Base-by-base conservation (phyloP, 2,113 vertebrate genomes). In the Narcine bancroftii region DNA sequence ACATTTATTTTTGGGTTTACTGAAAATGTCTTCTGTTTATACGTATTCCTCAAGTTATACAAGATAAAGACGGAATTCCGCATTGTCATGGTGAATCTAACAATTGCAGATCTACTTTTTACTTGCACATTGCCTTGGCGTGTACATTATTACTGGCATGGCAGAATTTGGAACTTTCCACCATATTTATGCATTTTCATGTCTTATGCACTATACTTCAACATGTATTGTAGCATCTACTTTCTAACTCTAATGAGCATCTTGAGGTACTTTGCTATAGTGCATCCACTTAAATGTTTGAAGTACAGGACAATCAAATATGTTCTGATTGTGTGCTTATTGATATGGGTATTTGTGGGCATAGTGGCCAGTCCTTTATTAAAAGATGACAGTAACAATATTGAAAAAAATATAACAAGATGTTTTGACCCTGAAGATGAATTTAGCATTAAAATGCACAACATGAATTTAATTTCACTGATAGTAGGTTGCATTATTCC, bases 171-270 rank as follows among this genome's bases (percentile, higher is more conserved):
- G 97, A 63, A 95, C 85, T 96, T 96, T 92, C 95, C 96, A 0
- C 95, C 96, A n/a, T 0, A 93, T 1, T 0, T 91, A 33, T 97
- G 97, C 94, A 95, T 96, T 92, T 93, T 97, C 85, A 94, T 96
- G 93, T 95, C 95, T 45, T 97, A 96, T 17, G 92, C 93, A 21
- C 93, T 97, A 42, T 97, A 97, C 0, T 93, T 96, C 92, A 97
- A 97, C 92, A 97, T 97, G 96, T 97, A 97, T 60, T 94, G 96
- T 93, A 97, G 96, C 94, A 96, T 97, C 92, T 97, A 96, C 83
- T 96, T 97, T 92, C 94, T 97, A 73, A 95, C 94, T 0, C 75
- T 95, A 42, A 93, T 97, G 92, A 97, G 96, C 0, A 9, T 97
- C 13, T 93, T 97, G 93, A 95, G 95, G 71, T 97, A 95, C 26